Conservation (phyloP, 2,888 invertebrate genomes). For the Sesamia inferens region DNA sequence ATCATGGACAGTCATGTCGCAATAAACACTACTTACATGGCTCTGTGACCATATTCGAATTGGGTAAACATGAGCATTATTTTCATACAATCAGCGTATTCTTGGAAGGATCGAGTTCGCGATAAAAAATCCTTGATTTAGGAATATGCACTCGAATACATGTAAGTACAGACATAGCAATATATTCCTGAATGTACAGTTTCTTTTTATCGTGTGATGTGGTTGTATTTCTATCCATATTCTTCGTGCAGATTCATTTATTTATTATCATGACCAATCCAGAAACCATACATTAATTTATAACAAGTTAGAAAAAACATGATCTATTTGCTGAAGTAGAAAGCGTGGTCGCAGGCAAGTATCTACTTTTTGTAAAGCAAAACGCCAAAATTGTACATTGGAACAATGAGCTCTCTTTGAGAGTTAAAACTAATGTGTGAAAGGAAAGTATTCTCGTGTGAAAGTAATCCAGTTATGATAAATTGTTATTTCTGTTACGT, state of each 20-base stretch:
- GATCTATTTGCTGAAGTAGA: constrained; percentile 60
- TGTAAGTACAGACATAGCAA: constrained; percentile 11
- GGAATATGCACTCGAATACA: constrained; percentile 27
- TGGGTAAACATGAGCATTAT: constrained; percentile 61
- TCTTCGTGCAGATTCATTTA: not conserved
- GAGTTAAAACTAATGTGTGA: constrained; percentile 73
- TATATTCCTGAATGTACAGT: not conserved
- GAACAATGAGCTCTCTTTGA: constrained; percentile 61
- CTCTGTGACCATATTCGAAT: constrained; percentile 61
- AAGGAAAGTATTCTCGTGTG: constrained; percentile 73
- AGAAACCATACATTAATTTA: constrained; percentile 29
- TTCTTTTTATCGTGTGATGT: constrained; percentile 11
- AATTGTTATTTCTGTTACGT: constrained; percentile 49
- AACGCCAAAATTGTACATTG: constrained; percentile 64
- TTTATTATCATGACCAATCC: constrained; percentile 18
- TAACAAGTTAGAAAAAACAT: constrained; percentile 14
- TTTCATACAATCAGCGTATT: constrained; percentile 58
- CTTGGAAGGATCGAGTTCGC: constrained; percentile 52
- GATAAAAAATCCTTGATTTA: constrained; percentile 46
- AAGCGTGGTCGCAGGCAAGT: constrained; percentile 67
- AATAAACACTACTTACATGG: constrained; percentile 59
- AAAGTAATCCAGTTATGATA: constrained; percentile 69
- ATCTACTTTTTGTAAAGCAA: constrained; percentile 55
- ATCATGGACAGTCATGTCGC: constrained; percentile 65
- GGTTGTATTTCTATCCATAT: not conserved